These are phyloP conservation scores for Empidonax traillii DNA, from an alignment of 2,113 vertebrate genomes.

Conservation along the genomic window DNA sequence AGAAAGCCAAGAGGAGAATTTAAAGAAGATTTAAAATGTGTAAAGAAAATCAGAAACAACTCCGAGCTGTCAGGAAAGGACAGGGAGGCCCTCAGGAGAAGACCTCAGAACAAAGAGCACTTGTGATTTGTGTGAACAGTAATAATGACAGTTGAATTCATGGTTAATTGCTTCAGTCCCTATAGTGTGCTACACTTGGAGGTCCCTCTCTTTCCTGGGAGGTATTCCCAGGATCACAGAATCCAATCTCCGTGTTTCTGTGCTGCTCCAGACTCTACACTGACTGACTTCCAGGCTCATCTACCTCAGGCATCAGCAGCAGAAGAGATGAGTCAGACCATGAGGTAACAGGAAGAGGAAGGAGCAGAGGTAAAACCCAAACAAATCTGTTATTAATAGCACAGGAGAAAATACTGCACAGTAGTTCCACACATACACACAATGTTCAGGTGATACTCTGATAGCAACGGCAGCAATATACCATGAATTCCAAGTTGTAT, in stretches of 20 bases:
- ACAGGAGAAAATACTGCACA: neutral
- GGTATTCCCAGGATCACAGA: neutral
- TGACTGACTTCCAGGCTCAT: neutral
- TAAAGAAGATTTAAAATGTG: neutral
- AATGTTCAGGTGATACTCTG: neutral
- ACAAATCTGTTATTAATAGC: neutral
- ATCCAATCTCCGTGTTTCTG: neutral
- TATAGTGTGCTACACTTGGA: rapidly evolving
- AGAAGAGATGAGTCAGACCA: neutral
- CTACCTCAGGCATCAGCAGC: neutral
- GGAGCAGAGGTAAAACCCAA: conserved; percentile 18
- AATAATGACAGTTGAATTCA: neutral
- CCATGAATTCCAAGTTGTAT: neutral
- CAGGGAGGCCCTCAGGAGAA: neutral
- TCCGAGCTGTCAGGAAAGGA: neutral
- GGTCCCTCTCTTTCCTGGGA: neutral
- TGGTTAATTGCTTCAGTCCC: neutral
- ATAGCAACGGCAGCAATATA: neutral
- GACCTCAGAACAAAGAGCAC: neutral
- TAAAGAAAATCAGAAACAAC: neutral
- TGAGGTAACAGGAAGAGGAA: conserved; percentile 20
- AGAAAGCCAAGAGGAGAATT: neutral
- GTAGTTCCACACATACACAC: neutral
- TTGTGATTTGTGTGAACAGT: neutral
- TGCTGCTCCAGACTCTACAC: neutral